Base-by-base conservation (phyloP, 2,888 invertebrate genomes). In the Lepidochitona cinerea region DNA sequence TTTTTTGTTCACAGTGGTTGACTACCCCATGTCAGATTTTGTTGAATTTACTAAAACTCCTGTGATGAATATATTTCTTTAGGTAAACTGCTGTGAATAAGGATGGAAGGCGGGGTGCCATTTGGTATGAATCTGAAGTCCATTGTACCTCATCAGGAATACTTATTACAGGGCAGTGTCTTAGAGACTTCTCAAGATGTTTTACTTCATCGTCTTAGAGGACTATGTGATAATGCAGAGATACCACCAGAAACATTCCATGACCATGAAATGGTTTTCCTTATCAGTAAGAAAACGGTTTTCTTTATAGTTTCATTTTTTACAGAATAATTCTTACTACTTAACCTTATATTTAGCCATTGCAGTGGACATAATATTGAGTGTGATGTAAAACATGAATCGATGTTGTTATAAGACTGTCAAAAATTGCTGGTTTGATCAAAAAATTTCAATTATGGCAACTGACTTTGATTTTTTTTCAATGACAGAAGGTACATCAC, bases 81-180 rank as follows among this genome's bases (percentile, higher is more conserved):
- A 41, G 41, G 18, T 41, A 41, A 18, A 41, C 9, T 41, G 9
- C 9, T 41, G 54, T 23, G 14, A 54, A 26, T 26, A 32, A 59
- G 14, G 59, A 26, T 23, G 18, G 23, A 59, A 26, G 59, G 59
- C 23, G 59, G 59, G 23, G 14, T 59, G 9, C 59, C 23, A 32
- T 32, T 59, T 2, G 59, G 59, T 18, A 29, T 59, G 59, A 59
- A 59, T 29, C 23, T 59, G 12, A 59, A 59, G 26, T 29, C 26
- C 32, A 80, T 84, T 14, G 82, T 97, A 69, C 97, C 97, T 0
- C 96, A 97, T 89, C 96, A 97, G 89, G 98, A 98, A 91, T 97
- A 97, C 89, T 92, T 98, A 70, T 92, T 98, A 96, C 96, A 98
- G 78, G 98, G 98, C 3, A 97, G 97, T 23, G 96, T 98, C 32